Percentiles rank a stretch among this genome's conserved stretches.
phyloP scores from a whole-genome alignment of 2,797 vertebrate genomes.

The Oreortyx pictus region DNA sequence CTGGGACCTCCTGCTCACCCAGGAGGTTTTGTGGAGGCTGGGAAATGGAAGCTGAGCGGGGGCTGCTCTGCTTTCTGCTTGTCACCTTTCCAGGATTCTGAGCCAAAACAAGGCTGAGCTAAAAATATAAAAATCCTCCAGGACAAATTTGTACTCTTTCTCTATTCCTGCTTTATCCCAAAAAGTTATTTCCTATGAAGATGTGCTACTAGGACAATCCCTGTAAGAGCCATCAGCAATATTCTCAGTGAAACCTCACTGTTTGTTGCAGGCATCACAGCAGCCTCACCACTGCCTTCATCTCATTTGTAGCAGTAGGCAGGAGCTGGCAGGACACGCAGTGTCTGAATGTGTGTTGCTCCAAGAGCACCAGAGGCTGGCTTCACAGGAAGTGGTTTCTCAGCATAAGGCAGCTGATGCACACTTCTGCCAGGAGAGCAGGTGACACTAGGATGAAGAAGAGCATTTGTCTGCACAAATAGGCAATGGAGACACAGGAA shows the following conservation, averaged over 20 bases:
- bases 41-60: background rate
- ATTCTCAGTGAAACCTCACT: background rate
- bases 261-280: background rate
- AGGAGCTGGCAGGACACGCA: background rate
- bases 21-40: background rate
- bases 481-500: background rate
- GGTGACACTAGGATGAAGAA: background rate
- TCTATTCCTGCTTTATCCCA: background rate
- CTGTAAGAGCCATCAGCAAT: background rate
- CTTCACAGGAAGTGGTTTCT: background rate
- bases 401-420: background rate
- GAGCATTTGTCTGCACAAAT: background rate
- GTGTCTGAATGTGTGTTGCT: background rate
- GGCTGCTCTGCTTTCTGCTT: background rate
- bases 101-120: background rate
- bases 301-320: background rate
- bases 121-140: background rate
- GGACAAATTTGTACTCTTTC: background rate
- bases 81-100: background rate
- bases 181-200: background rate
- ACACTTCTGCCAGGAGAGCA: background rate
- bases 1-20: background rate
- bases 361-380: background rate
- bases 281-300: background rate
- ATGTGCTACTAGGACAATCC: background rate